Base-by-base conservation (phyloP, 2,797 vertebrate genomes). In the Sebastes oblongus region DNA sequence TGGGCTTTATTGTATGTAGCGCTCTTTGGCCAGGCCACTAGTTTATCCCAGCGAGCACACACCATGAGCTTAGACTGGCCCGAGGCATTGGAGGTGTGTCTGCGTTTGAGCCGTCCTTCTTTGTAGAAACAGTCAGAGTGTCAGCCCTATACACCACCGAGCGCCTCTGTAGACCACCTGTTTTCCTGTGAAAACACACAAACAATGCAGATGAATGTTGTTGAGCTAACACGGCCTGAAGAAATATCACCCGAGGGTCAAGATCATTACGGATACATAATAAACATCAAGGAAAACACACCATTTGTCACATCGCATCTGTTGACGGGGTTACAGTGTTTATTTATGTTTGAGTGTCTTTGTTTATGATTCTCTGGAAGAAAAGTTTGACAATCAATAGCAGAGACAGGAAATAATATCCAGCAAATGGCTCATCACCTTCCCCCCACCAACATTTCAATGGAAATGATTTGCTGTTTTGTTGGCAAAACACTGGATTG, bases 11-110 rank as follows among this genome's bases (percentile, higher is more conserved):
- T 85, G 81, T 77, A 88, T 88, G 87, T 91, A 82, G 90, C 73
- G 73, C 88, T 88, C 82, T 87, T 90, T 86, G 89, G 92, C 91
- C 92, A 88, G 90, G 93, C 90, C 91, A 89, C 91, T 95, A 94
- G 92, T 95, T 93, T 91, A 92, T 94, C 66, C 94, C 89, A 85
- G 87, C 79, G 39, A 88, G 88, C 84, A 83, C 86, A 91, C 90
- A 95, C 90, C 94, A 94, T 90, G 89, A 91, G 92, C 87, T 88
- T 91, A 77, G 84, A 36, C 71, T 88, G 82, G 72, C 88, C 88
- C 84, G 86, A 85, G 88, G 85, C 91, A 93, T 91, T 82, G 73
- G 88, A 88, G 85, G 82, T 65, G 81, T 67, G 77, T 90, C 84
- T 83, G 82, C 6, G 34, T 82, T 82, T 67, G 69, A 86, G 72